phyloP scores from a whole-genome alignment of 2,888 invertebrate species.

The Cerceris rybyensis region DNA sequence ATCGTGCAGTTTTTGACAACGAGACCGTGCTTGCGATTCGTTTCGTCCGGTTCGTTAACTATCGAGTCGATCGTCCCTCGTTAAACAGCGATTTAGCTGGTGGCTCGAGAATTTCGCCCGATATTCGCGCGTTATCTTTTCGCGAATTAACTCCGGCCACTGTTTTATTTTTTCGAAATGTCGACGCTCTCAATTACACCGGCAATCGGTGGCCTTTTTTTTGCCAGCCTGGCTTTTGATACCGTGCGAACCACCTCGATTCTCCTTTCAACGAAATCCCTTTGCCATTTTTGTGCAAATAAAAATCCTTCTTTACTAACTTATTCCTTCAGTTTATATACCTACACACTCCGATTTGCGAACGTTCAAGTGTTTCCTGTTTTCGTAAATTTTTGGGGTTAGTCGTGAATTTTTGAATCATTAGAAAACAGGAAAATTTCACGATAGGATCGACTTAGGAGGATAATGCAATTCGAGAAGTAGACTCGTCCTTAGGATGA shows the following conservation, averaged over 20 bases:
- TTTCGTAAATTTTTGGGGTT: not conserved
- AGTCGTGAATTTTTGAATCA: too few species aligned
- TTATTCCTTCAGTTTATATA: constrained; percentile 4
- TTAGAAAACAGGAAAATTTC: too few species aligned
- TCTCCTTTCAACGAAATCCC: not conserved
- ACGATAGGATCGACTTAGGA: too few species aligned
- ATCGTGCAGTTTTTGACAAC: too few species aligned
- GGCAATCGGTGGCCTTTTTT: constrained; percentile 4
- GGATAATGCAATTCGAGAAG: too few species aligned
- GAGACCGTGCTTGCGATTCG: too few species aligned
- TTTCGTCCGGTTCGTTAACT: not conserved
- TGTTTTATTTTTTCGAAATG: not conserved
- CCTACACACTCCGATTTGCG: not conserved
- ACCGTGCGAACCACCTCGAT: not conserved
- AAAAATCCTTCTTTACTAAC: constrained; percentile 32
- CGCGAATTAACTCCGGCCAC: not conserved
- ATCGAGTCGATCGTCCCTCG: not conserved
- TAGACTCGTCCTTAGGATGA: too few species aligned
- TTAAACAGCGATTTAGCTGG: too few species aligned
- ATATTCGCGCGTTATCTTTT: not conserved
- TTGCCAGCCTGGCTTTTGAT: constrained; percentile 1
- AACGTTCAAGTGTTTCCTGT: not conserved
- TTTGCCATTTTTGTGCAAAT: constrained; percentile 12
- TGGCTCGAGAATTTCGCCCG: too few species aligned
- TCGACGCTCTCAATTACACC: constrained; percentile 20